Evolutionary conservation across 2,888 invertebrate genomes (phyloP).

Genomic region (Abrostola tripartita): DNA sequence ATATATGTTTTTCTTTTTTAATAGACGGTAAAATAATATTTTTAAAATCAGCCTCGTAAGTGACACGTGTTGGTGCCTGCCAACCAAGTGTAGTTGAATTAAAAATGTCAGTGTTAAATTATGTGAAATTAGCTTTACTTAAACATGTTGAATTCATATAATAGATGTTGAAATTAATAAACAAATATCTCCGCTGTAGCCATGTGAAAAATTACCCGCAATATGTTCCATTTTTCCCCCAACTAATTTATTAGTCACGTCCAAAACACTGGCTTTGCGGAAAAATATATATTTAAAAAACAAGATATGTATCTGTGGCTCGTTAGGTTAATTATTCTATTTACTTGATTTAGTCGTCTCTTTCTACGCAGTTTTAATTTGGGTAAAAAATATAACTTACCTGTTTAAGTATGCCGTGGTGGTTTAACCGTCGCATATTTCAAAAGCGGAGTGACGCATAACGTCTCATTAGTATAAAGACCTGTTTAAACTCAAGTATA

Average conservation of each 20-base stretch:
- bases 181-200: conserved; percentile 35
- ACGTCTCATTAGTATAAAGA: conserved; percentile 51
- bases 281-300: conserved; percentile 39
- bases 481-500: conserved; percentile 46
- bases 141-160: neutral
- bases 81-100: neutral
- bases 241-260: conserved; percentile 49
- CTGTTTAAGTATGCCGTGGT: conserved; percentile 52
- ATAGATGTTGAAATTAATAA: conserved; percentile 36
- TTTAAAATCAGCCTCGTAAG: neutral
- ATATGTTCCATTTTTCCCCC: conserved; percentile 47
- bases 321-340: conserved; percentile 55
- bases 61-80: no score
- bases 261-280: conserved; percentile 44
- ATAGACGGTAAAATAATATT: neutral
- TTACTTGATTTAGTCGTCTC: conserved; percentile 50
- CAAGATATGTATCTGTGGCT: conserved; percentile 47
- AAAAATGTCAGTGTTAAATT: neutral
- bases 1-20: neutral
- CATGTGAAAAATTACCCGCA: conserved; percentile 41
- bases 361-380: conserved; percentile 51
- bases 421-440: conserved; percentile 50
- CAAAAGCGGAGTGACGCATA: conserved; percentile 47
- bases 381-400: conserved; percentile 49
- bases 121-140: neutral